Base-by-base conservation (phyloP, 2,113 vertebrate genomes). In the Ranitomeya variabilis region DNA sequence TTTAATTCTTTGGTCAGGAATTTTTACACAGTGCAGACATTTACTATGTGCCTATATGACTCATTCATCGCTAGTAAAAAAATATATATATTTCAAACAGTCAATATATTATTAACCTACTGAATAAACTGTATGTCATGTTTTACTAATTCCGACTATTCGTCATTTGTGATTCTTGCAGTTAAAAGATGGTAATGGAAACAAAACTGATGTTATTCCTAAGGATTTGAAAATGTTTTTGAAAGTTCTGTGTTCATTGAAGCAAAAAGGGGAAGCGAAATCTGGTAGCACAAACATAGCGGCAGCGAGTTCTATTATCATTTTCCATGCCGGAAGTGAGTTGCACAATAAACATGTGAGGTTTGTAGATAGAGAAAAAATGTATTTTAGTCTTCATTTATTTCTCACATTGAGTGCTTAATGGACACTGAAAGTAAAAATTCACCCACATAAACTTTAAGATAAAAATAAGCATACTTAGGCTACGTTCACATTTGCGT, bases 221-320 rank as follows among this genome's bases (percentile, higher is more conserved):
- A 16, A 21, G 16, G 45, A 76, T 76, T 76, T 51, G 45, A 19
- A 76, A 76, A 51, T 76, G 10, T 51, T 76, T 76, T 11, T 52
- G 73, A 76, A 52, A 76, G 73, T 76, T 80, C 23, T 80, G 78
- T 59, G 55, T 52, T 77, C 13, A 88, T 60, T 77, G 45, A 66
- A 83, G 26, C 31, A 23, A 19, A 88, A 88, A 88, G 78, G 26
- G 59, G 87, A 88, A 88, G 69, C 31, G 87, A 88, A 76, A 88
- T 21, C 26, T 45, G 18, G 52, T 57, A 62, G 54, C 60, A 73
- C 80, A 73, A 54, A 26, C 2, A 45, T 5, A 54, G n/a, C 5
- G 51, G 59, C 62, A 57, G 86, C 60, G 23, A 57, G 23, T 31
- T 57, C 62, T 83, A 45, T 73, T 74, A 6, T 74, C 12, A 13